Percentiles rank a stretch among this genome's conserved stretches.
phyloP scores from a whole-genome alignment of 1,140 invertebrate genomes.

The Aradophagus sp. region DNA sequence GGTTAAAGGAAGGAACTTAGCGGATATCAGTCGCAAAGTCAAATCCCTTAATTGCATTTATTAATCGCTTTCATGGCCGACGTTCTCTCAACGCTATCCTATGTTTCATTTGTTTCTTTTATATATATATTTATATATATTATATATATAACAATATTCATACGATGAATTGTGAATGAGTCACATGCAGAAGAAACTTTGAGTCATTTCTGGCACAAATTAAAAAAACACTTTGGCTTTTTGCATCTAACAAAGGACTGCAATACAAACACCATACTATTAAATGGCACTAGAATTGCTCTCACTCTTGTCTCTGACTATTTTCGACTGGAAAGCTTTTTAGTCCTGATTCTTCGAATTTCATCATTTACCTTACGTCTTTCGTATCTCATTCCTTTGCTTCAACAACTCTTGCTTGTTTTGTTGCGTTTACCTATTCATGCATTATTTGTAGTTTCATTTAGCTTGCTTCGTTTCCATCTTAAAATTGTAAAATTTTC shows the following conservation, averaged over 20 bases:
- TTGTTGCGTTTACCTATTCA: slow-evolving; percentile 28
- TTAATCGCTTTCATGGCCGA: slow-evolving; percentile 34
- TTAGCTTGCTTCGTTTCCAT: slow-evolving; percentile 17
- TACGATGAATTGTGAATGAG: slow-evolving; percentile 74
- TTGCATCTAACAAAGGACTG: slow-evolving; percentile 71
- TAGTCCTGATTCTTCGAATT: slow-evolving; percentile 58
- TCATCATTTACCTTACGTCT: slow-evolving; percentile 39
- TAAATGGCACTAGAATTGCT: slow-evolving; percentile 77
- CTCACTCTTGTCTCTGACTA: slow-evolving; percentile 72
- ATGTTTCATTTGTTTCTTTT: slow-evolving; percentile 49
- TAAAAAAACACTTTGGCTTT: slow-evolving; percentile 75
- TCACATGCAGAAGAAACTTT: slow-evolving; percentile 74
- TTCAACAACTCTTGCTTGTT: slow-evolving; percentile 24
- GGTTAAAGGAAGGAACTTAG: slow-evolving; percentile 38
- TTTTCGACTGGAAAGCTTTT: slow-evolving; percentile 68
- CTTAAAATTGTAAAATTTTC: too few species aligned
- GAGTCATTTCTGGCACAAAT: slow-evolving; percentile 69
- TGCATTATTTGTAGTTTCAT: slow-evolving; percentile 31
- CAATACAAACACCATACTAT: slow-evolving; percentile 74
- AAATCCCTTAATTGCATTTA: slow-evolving; percentile 51
- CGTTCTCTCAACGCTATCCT: slow-evolving; percentile 44
- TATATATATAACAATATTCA: slow-evolving; percentile 70
- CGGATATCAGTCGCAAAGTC: slow-evolving; percentile 33
- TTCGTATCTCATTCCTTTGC: slow-evolving; percentile 43
- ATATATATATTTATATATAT: slow-evolving; percentile 32